phyloP scores from a whole-genome alignment of 2,888 invertebrate species.

The Elegia similella region DNA sequence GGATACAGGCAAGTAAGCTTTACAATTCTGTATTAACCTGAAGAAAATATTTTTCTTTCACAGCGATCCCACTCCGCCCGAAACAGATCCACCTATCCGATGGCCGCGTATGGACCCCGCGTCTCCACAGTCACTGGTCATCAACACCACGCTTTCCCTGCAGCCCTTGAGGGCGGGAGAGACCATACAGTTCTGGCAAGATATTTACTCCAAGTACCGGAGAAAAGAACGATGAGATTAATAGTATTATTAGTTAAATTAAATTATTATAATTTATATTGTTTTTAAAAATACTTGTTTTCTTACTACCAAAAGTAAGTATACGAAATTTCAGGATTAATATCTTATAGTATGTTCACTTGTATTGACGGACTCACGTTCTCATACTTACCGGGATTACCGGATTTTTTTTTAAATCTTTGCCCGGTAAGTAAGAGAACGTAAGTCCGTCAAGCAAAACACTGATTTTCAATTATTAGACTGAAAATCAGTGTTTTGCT shows the following conservation, averaged over 20 bases:
- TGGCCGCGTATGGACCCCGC: slow-evolving; percentile 46
- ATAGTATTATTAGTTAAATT: slow-evolving; percentile 13
- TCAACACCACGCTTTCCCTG: slow-evolving; percentile 45
- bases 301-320: no score
- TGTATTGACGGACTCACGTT: no score
- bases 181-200: slow-evolving; percentile 45
- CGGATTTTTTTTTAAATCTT: no score
- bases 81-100: slow-evolving; percentile 40
- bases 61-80: slow-evolving; percentile 61
- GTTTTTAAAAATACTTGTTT: background rate
- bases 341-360: no score
- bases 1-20: no score
- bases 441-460: no score
- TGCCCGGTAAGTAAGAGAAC: no score
- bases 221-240: slow-evolving; percentile 32
- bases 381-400: no score
- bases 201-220: slow-evolving; percentile 54
- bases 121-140: slow-evolving; percentile 44
- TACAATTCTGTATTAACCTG: no score
- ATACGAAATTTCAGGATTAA: no score
- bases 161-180: slow-evolving; percentile 51
- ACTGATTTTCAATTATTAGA: no score
- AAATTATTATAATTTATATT: slow-evolving; percentile 4
- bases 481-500: no score
- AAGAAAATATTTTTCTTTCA: slow-evolving; percentile 27